Base-by-base conservation (phyloP, 2,888 invertebrate species). In the Drosophila vallismaia region DNA sequence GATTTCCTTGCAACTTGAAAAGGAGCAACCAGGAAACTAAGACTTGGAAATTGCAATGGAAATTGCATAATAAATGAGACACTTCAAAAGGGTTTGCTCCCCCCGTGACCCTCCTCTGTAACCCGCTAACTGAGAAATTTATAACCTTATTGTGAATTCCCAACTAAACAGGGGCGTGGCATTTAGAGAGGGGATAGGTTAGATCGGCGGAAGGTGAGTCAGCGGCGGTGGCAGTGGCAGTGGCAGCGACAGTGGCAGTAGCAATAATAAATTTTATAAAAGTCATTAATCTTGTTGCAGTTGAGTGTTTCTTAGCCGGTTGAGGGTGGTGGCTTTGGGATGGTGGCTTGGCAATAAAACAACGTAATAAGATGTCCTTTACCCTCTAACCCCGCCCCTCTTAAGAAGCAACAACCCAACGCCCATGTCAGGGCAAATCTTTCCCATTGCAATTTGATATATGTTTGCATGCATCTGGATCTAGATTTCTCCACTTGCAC, bases 261-360 rank as follows among this genome's bases (percentile, higher is more conserved):
- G 86, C 77, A 82, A 87, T 87, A 87, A 87, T 84, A 84, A 85
- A 84, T 83, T 85, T 82, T 79, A 85, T 85, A 87, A 84, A 84
- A 82, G 75, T 82, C 83, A 84, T 84, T 84, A 84, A 84, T 84
- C 83, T 83, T 82, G 73, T 77, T 77, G 70, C 86, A 76, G 71
- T 72, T 57, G 64, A 57, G 68, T 67, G 64, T 51, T 56, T 64
- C 42, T 38, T 28, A 19, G 56, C 69, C 66, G 53, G 62, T 28
- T 4, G 28, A 6, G 6, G 28, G 28, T 28, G 28, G 14, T 48
- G 40, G 42, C 73, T 70, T 74, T n/a, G n/a, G 6, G 28, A 5
- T 28, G 28, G 14, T 48, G 40, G 42, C 73, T 70, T 74, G 79
- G 82, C 88, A 75, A 83, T 83, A 83, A 83, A 83, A 85, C 88